A percentile compares a stretch with the other conserved stretches of the same genome.
Conservation (phyloP, 2,888 invertebrate genomes). For the Octodonta nipae region DNA sequence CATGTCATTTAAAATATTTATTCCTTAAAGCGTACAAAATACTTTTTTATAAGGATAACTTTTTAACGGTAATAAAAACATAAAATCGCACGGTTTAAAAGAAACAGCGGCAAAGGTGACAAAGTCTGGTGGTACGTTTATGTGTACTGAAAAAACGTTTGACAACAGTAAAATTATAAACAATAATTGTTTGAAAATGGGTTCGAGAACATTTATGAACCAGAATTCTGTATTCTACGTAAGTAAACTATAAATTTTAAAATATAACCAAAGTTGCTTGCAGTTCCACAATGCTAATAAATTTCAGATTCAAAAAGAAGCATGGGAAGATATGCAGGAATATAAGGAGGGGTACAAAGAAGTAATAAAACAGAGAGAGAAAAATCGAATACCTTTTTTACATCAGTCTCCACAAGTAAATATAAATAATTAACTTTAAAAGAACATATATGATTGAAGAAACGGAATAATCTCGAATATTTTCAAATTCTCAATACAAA, state of each 20-base stretch:
- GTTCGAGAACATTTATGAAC: slow-evolving; percentile 14
- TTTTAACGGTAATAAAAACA: too few relatives aligned
- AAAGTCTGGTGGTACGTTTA: too few relatives aligned
- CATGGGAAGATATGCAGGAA: slow-evolving; percentile 25
- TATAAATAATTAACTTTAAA: slow-evolving; percentile 3
- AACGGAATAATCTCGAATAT: too few relatives aligned
- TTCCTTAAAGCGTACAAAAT: too few relatives aligned
- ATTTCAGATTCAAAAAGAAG: slow-evolving; percentile 16
- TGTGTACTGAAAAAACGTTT: too few relatives aligned
- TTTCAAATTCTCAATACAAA: too few relatives aligned
- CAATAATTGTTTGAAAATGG: slow-evolving; percentile 3
- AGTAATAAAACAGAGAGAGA: slow-evolving; percentile 26
- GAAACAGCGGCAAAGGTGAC: too few relatives aligned
- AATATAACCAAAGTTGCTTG: background rate
- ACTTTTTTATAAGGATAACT: too few relatives aligned
- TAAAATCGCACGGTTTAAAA: too few relatives aligned
- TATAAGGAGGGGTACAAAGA: slow-evolving; percentile 28
- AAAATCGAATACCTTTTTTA: slow-evolving; percentile 23
- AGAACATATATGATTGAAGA: too few relatives aligned
- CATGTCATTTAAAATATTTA: too few relatives aligned
- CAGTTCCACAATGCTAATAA: background rate
- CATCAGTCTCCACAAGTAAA: slow-evolving; percentile 30
- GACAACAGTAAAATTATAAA: too few relatives aligned
- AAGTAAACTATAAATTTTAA: slow-evolving; percentile 13
- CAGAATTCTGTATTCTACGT: slow-evolving; percentile 24